Evolutionary conservation across 2,113 vertebrate genomes (phyloP), one percentile per base, ranked within the genome.

Genomic region (Castor canadensis): DNA sequence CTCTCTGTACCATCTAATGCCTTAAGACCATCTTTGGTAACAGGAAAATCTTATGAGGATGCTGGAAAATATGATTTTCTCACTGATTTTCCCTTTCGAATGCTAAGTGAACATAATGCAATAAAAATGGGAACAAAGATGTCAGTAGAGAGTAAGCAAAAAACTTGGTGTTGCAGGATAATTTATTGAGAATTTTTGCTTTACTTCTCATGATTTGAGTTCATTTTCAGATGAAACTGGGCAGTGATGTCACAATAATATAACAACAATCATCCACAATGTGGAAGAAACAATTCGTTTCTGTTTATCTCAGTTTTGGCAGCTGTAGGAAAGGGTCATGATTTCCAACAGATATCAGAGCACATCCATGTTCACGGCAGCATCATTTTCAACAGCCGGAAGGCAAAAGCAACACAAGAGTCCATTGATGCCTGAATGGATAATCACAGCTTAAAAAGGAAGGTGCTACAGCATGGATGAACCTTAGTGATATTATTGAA

Each of bases 221-320:
- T n/a, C 47, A 40, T 40, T 52, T 84, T 58, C 52, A 13, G 30
- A 40, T 12, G 20, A 52, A 40, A 10, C 24, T 73, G 52, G 47
- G 22, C 24, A 35, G 6, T 54, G 49, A 40, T 22, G 0, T 43
- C 1, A 3, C 8, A 9, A 13, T 7, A 26, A 3, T 3, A 11
- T 26, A 40, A 40, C 0, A 2, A 12, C 5, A n/a, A 11, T 49
- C 13, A 62, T 82, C 6, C 38, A 24, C 40, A 45, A 45, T 32
- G 35, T 1, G 52, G 47, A 49, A 77, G 75, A 77, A 22, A 4
- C 58, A 1, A 0, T 4, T 35, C 67, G 38, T 4, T 47, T 40
- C 10, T 35, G 1, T 24, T 38, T 7, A 22, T n/a, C 40, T 86
- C 66, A 80, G 40, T 60, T 38, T 60, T 35, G 35, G 35, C 8